phyloP scores from a whole-genome alignment of 2,888 invertebrate species.

The Meiosimyza platycephala region DNA sequence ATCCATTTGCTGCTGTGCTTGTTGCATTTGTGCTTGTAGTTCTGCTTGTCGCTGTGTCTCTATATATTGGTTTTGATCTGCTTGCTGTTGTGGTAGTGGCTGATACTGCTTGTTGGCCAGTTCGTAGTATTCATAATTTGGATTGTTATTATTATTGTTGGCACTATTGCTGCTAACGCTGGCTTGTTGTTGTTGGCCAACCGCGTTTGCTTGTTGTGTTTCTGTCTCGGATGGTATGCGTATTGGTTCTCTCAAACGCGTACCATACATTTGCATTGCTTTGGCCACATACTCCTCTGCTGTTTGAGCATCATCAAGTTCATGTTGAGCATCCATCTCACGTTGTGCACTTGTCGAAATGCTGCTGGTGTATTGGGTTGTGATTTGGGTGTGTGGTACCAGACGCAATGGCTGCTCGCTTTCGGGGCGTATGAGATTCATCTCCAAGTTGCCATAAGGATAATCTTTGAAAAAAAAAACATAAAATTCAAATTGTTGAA shows the following conservation, averaged over 20 bases:
- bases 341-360: conserved; percentile 40
- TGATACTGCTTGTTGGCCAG: conserved; percentile 26
- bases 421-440: conserved; percentile 62
- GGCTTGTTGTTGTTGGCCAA: conserved; percentile 20
- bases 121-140: conserved; percentile 19
- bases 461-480: conserved; percentile 47
- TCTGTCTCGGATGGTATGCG: conserved; percentile 45
- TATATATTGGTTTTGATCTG: conserved; percentile 21
- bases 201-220: conserved; percentile 23
- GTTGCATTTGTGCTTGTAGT: conserved; percentile 17
- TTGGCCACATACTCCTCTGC: conserved; percentile 66
- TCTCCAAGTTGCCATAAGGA: conserved; percentile 56
- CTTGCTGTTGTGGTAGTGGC: conserved; percentile 35
- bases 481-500: neutral
- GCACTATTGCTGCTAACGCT: conserved; percentile 28
- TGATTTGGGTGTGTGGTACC: conserved; percentile 45
- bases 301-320: conserved; percentile 59
- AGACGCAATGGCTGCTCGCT: conserved; percentile 45
- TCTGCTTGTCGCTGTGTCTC: conserved; percentile 33
- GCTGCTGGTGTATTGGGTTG: conserved; percentile 47
- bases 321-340: conserved; percentile 29
- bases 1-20: conserved; percentile 30
- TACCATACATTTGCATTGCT: conserved; percentile 62
- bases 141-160: conserved; percentile 33
- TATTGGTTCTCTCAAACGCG: conserved; percentile 54